Percentiles rank a stretch among this genome's conserved stretches.
Conservation (phyloP, 2,888 invertebrate species). For the Lomographa bimaculata region DNA sequence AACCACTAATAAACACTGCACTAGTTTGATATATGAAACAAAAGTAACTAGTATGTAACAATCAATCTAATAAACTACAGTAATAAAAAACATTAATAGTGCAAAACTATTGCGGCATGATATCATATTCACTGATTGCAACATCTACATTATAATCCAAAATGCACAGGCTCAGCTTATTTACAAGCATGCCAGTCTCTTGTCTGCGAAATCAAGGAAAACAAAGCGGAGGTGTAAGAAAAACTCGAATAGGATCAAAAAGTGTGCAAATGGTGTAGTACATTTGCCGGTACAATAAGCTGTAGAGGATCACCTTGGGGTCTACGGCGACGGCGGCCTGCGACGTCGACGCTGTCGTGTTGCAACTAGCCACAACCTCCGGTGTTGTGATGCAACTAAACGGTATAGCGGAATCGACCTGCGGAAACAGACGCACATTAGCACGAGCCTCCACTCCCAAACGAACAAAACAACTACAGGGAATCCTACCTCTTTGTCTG, state of each 20-base stretch:
- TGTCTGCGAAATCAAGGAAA: slow-evolving; percentile 12
- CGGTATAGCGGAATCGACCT: slow-evolving; percentile 78
- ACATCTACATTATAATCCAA: slow-evolving; percentile 9
- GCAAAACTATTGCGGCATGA: slow-evolving; percentile 4
- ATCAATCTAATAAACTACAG: background rate
- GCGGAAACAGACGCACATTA: slow-evolving; percentile 46
- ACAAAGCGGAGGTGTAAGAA: slow-evolving; percentile 14
- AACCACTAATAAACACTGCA: no score
- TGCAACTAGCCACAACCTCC: slow-evolving; percentile 75
- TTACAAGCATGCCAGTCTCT: slow-evolving; percentile 22
- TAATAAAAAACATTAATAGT: slow-evolving; percentile 2
- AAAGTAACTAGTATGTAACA: no score
- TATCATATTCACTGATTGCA: slow-evolving; percentile 4
- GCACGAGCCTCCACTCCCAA: slow-evolving; percentile 19
- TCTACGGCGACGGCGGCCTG: slow-evolving; percentile 59
- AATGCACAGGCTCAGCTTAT: slow-evolving; percentile 19
- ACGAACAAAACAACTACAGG: slow-evolving; percentile 21
- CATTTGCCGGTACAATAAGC: slow-evolving; percentile 7
- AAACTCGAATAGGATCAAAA: slow-evolving; percentile 30
- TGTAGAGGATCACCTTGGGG: slow-evolving; percentile 59
- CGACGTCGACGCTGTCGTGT: slow-evolving; percentile 64
- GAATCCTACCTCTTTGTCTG: slow-evolving; percentile 60
- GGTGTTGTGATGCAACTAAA: slow-evolving; percentile 81
- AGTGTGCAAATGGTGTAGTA: slow-evolving; percentile 44
- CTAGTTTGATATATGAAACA: no score